phyloP scores from a whole-genome alignment of 2,113 vertebrate species.

The Vulpes lagopus region DNA sequence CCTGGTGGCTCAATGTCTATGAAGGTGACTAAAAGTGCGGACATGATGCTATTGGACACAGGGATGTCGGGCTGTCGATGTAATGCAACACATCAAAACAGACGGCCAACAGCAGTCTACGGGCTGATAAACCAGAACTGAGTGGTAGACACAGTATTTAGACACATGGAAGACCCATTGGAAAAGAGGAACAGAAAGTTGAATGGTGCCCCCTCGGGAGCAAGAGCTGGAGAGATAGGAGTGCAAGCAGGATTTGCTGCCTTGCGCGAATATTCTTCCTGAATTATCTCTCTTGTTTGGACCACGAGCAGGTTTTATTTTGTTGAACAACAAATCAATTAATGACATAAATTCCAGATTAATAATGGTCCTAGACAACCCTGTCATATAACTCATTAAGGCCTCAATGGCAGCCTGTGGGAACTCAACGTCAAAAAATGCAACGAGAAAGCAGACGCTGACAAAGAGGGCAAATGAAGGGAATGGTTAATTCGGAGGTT shows the following conservation, averaged over 20 bases:
- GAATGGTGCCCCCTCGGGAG: background rate
- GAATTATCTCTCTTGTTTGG: background rate
- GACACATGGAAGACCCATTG: rapidly evolving
- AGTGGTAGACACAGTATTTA: rapidly evolving
- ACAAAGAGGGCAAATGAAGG: background rate
- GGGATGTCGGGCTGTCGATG: background rate
- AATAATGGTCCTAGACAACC: background rate
- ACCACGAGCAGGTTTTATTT: background rate
- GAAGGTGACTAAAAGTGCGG: too few species aligned
- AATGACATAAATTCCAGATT: background rate
- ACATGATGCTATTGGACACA: rapidly evolving
- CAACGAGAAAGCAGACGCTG: rapidly evolving
- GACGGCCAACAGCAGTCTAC: background rate
- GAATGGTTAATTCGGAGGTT: background rate
- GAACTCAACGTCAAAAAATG: rapidly evolving
- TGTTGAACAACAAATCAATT: background rate
- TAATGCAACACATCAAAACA: background rate
- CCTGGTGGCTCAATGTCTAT: rapidly evolving
- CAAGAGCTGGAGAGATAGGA: background rate
- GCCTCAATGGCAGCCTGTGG: too few species aligned
- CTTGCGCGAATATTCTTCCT: background rate
- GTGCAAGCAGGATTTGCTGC: rapidly evolving
- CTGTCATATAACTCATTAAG: rapidly evolving
- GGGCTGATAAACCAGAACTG: rapidly evolving
- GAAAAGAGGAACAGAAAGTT: background rate